Conservation (phyloP, 2,797 vertebrate species). For the Serranus cabrilla region DNA sequence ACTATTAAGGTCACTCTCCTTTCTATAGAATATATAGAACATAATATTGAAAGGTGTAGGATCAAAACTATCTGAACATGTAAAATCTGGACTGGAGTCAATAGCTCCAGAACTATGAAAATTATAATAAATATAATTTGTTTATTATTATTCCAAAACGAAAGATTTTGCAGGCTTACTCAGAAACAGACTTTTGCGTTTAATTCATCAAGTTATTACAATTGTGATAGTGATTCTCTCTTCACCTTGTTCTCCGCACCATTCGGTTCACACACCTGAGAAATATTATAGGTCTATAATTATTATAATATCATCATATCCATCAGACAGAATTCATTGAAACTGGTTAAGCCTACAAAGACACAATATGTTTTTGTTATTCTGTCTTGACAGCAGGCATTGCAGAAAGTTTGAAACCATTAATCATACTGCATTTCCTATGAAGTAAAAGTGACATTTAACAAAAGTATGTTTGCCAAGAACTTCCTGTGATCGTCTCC, state of each 20-base stretch:
- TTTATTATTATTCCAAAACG: neutral
- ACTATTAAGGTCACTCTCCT: too few species aligned
- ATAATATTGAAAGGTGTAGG: neutral
- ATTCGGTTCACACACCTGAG: neutral
- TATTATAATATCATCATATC: neutral
- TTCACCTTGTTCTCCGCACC: neutral
- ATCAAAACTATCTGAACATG: neutral
- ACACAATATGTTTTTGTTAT: neutral
- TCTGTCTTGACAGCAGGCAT: neutral
- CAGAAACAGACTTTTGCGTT: too few species aligned
- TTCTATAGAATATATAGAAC: neutral
- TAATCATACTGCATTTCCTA: neutral
- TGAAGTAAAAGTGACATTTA: conserved; percentile 13
- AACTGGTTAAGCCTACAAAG: neutral
- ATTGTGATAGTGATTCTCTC: neutral
- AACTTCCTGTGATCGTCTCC: conserved; percentile 4
- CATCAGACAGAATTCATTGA: neutral
- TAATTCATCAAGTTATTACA: neutral
- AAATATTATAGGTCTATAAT: neutral
- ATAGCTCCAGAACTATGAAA: neutral
- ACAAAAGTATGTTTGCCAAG: neutral
- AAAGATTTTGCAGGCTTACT: too few species aligned
- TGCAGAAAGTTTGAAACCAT: neutral
- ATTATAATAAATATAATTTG: neutral
- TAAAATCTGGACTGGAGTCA: neutral